These are phyloP conservation scores for Drosophila subpulchrella DNA, from an alignment of 1,140 invertebrate species.

Conservation along the genomic window DNA sequence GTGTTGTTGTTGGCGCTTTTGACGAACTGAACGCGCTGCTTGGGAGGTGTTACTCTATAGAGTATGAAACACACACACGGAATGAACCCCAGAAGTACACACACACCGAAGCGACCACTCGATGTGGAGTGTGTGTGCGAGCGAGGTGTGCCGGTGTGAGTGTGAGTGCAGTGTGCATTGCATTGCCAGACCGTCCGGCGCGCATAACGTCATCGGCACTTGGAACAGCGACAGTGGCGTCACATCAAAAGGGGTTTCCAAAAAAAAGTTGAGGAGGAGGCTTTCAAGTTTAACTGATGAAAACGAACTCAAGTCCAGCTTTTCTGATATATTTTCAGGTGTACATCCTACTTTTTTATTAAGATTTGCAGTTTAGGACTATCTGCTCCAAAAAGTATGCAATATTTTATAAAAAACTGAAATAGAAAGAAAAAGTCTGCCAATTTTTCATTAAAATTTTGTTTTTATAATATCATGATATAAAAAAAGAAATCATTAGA, in stretches of 20 bases:
- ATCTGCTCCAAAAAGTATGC: neutral
- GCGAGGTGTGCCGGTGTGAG: neutral
- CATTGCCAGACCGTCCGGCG: slow-evolving; percentile 74
- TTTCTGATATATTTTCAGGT: too few species aligned
- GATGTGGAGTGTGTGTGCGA: slow-evolving; percentile 27
- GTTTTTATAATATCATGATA: too few species aligned
- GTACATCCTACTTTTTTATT: neutral
- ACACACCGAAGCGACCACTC: slow-evolving; percentile 23
- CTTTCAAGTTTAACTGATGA: too few species aligned
- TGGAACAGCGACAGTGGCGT: slow-evolving; percentile 7
- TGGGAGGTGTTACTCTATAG: slow-evolving; percentile 69
- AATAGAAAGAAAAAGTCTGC: neutral
- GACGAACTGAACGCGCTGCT: slow-evolving; percentile 62
- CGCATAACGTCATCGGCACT: slow-evolving; percentile 71
- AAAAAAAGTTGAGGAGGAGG: neutral
- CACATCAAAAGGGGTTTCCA: neutral
- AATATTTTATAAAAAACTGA: neutral
- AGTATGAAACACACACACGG: slow-evolving; percentile 26
- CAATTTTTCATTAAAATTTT: too few species aligned
- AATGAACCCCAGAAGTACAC: slow-evolving; percentile 46
- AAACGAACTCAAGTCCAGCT: too few species aligned
- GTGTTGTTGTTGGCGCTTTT: slow-evolving; percentile 69
- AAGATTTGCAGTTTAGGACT: neutral
- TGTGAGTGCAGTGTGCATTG: slow-evolving; percentile 40
- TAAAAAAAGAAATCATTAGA: neutral